Evolutionary conservation across 1,140 invertebrate species (phyloP), one percentile per base, ranked within the genome.

Genomic region (Bactericera cockerelli): DNA sequence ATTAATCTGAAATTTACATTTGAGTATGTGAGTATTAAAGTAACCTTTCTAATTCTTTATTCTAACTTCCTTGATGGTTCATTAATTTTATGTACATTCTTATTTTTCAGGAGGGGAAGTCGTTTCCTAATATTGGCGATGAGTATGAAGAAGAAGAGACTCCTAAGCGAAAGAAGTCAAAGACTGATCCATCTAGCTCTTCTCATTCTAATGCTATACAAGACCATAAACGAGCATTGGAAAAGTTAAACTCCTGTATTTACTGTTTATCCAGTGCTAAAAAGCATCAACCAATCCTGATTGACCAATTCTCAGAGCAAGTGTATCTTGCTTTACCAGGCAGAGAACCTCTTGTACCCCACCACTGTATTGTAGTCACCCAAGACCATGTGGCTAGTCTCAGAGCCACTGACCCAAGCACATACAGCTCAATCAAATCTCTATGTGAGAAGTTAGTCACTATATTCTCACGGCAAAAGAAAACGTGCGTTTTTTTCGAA

Each of bases 401-500:
- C 4, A 4, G n/a, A 6, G 8, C 6, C 6, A 49, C 42, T 8
- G 42, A 49, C 3, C 42, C 4, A 4, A 49, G 8, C n/a, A n/a
- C n/a, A 8, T 49, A 49, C 22, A 8, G 19, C n/a, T 19, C n/a
- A 4, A 49, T 49, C 8, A 6, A n/a, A n/a, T 19, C 42, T 16
- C 8, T 49, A 19, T 49, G 42, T n/a, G 42, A 81, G 70, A 76
- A 79, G 4, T 67, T 98, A 1, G 83, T 81, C 0, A 76, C 78
- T 61, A 86, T 93, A 78, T 96, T 90, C 70, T 72, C 73, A 2
- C 71, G 75, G 0, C 72, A 78, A 65, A 78, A 85, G 55, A 74
- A 86, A 67, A 87, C 89, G 73, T 79, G 85, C 16, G 75, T 98
- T 0, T 94, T 97, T 71, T 91, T 92, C 76, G 94, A 98, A 76